Evolutionary conservation across 37 sponge, comb jelly and placozoan species (phyloP), one percentile per base, ranked within the genome.

Genomic region (Eunapius fragilis): DNA sequence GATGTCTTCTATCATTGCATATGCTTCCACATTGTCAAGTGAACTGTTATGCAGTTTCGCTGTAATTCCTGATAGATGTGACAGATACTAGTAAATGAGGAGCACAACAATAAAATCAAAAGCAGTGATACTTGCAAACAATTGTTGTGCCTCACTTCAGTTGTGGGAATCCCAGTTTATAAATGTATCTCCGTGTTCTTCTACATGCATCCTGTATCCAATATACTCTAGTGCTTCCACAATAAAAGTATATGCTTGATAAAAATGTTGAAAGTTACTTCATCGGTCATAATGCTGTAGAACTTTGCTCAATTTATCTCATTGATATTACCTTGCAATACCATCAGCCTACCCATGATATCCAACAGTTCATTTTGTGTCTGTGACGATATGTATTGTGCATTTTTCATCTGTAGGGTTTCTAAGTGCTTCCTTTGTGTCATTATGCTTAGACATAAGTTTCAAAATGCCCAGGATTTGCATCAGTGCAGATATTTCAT

Each of bases 251-350:
- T 75, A 88, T 35, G 76, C 69, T 34, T 84, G 89, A 45, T 83
- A 83, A 38, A 84, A 89, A 79, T 89, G 71, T 72, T 81, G 34
- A 80, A 80, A 71, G 81, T 89, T 10, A 89, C 85, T 68, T 89
- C 90, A 71, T 89, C 85, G 14, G 81, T 75, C 49, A 88, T 31
- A 58, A 83, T 77, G 31, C 72, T 71, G 69, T 83, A 83, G 77
- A 74, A 87, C 19, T 77, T 30, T 72, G 73, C 73, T 33, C 14
- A 9, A 32, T 72, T 72, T 14, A 72, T 33, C 10, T 77, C 78
- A 35, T 37, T 36, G 30, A 77, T 36, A 22, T 37, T 77, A 37
- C 47, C 78, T 38, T 35, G 26, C 36, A 77, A 35, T 31, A 77
- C 33, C 4, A 77, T 77, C 37, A 35, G 41, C 78, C 33, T 37